Evolutionary conservation across 2,113 vertebrate species (phyloP).

Genomic region (Casuarius casuarius): DNA sequence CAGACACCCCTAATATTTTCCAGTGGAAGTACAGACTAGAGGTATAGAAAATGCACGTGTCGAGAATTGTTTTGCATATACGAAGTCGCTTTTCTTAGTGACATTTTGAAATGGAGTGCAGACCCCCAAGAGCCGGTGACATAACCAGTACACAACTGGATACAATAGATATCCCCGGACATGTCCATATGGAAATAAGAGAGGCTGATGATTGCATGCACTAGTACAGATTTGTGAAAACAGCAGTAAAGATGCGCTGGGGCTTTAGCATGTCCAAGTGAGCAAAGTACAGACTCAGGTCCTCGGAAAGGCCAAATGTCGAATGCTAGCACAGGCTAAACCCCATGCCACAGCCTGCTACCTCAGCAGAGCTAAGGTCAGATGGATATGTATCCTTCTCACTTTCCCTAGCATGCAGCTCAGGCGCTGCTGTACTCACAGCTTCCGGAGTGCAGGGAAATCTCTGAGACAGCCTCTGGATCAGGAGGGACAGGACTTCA

Average conservation of each 20-base stretch:
- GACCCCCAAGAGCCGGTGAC: neutral
- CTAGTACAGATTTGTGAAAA: rapidly evolving
- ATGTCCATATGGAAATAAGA: too few species aligned
- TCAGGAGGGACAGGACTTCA: neutral
- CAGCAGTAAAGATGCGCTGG: neutral
- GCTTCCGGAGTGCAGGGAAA: neutral
- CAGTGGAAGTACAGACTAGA: rapidly evolving
- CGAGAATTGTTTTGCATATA: neutral
- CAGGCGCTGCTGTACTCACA: neutral
- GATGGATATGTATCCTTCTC: rapidly evolving
- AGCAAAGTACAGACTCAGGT: rapidly evolving
- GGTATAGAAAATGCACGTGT: neutral
- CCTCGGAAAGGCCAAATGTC: neutral
- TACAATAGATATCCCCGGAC: neutral
- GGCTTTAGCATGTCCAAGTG: rapidly evolving
- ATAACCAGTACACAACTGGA: neutral
- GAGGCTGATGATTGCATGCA: rapidly evolving
- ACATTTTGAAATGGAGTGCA: rapidly evolving
- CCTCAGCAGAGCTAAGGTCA: rapidly evolving
- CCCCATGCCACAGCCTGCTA: rapidly evolving
- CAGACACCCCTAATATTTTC: neutral
- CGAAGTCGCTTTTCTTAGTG: rapidly evolving
- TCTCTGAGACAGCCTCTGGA: neutral
- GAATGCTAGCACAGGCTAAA: neutral
- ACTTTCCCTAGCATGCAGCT: rapidly evolving